Percentiles rank a stretch among this genome's conserved stretches.
Conservation (phyloP, 2,797 vertebrate species). For the Nannoperca obscura region DNA sequence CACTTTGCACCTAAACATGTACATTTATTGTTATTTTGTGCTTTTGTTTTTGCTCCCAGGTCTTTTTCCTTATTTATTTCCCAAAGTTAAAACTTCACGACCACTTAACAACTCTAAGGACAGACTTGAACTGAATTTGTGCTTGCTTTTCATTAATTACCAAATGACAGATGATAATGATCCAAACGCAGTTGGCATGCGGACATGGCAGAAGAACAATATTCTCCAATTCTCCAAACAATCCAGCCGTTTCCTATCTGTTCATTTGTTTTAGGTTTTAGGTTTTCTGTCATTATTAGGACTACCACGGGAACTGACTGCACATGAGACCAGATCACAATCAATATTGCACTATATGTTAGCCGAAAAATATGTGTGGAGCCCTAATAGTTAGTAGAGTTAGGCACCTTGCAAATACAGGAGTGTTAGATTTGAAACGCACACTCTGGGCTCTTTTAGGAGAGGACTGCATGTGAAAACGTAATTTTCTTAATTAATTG, state of each 20-base stretch:
- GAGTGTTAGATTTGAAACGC: not conserved
- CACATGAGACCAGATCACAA: not conserved
- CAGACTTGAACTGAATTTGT: not conserved
- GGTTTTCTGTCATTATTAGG: not conserved
- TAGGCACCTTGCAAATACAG: constrained; percentile 1
- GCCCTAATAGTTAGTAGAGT: not conserved
- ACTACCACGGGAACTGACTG: not conserved
- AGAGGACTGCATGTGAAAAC: constrained; percentile 30
- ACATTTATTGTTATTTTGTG: not conserved
- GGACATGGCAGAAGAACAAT: not conserved
- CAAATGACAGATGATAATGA: constrained; percentile 3
- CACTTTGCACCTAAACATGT: not conserved
- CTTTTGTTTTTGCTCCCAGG: not conserved
- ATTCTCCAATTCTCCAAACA: not conserved
- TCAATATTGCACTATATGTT: not conserved
- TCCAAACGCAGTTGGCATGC: not conserved
- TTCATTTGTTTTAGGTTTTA: not conserved
- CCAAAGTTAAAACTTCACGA: not conserved
- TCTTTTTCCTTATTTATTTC: not conserved
- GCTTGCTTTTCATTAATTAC: not conserved
- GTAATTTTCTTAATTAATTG: constrained; percentile 60
- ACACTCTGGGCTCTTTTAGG: not conserved
- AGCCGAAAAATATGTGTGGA: not conserved
- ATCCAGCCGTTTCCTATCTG: not conserved
- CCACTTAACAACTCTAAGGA: not conserved